Evolutionary conservation across 2,113 vertebrate species (phyloP).

Genomic region (Cynocephalus volans): DNA sequence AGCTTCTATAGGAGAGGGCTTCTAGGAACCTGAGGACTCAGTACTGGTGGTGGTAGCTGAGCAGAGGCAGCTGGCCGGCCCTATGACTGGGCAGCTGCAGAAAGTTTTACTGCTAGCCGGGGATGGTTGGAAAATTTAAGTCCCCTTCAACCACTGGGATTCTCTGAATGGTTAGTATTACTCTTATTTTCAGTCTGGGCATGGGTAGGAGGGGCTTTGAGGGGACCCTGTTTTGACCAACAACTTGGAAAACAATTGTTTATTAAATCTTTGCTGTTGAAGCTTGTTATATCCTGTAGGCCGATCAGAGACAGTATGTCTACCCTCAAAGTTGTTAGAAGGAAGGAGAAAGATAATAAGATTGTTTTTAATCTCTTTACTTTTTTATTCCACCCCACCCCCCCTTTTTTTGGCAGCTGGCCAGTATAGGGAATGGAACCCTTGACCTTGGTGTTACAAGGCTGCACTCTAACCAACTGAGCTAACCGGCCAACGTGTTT

Average conservation of each 20-base stretch:
- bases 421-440: too few species aligned
- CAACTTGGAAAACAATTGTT: constrained; percentile 42
- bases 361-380: too few species aligned
- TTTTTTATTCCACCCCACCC: too few species aligned
- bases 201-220: background rate
- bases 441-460: too few species aligned
- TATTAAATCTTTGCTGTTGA: constrained; percentile 17
- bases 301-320: background rate
- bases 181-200: background rate
- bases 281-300: background rate
- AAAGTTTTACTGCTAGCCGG: background rate
- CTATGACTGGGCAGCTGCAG: background rate
- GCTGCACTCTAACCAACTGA: too few species aligned
- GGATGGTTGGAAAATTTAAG: background rate
- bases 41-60: background rate
- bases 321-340: background rate
- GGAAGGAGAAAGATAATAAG: background rate
- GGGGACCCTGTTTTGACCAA: background rate
- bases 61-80: background rate
- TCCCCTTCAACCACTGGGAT: background rate
- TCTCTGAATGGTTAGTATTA: background rate
- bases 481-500: background rate
- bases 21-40: background rate
- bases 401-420: too few species aligned
- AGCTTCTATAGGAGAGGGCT: background rate